A percentile compares a stretch with the other conserved stretches of the same genome.
These are phyloP conservation scores for Orcinus orca DNA, from an alignment of 2,113 vertebrate species.

Conservation along the genomic window DNA sequence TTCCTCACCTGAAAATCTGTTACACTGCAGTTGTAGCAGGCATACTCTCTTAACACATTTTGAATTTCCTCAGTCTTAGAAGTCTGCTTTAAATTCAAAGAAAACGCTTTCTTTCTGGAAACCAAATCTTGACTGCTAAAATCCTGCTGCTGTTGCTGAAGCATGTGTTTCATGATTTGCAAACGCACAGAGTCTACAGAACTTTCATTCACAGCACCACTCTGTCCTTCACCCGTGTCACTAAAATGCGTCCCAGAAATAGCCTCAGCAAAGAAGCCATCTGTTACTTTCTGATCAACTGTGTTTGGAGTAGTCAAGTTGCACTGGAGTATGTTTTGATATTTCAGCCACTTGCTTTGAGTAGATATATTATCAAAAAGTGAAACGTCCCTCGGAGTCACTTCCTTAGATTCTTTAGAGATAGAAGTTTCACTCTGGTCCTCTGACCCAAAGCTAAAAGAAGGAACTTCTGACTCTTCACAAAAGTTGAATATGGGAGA, in stretches of 20 bases:
- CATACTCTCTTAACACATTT: slow-evolving; percentile 69
- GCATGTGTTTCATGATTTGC: slow-evolving; percentile 53
- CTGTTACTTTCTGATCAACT: background rate
- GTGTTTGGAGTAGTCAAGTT: slow-evolving; percentile 49
- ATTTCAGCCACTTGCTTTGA: slow-evolving; percentile 87
- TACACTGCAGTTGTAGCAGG: background rate
- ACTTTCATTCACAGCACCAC: background rate
- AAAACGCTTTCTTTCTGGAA: slow-evolving; percentile 58
- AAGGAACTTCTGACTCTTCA: slow-evolving; percentile 14
- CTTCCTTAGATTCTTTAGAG: background rate
- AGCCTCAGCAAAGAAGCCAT: slow-evolving; percentile 53
- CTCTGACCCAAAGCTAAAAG: slow-evolving; percentile 45
- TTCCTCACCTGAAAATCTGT: slow-evolving; percentile 79
- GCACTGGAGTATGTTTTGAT: slow-evolving; percentile 68
- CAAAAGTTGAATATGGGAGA: background rate
- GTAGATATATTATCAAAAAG: background rate
- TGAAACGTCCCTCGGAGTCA: background rate
- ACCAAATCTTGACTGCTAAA: background rate
- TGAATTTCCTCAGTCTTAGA: slow-evolving; percentile 62
- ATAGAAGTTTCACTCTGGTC: slow-evolving; percentile 62
- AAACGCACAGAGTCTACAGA: slow-evolving; percentile 16
- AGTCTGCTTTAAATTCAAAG: slow-evolving; percentile 50
- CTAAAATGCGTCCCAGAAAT: slow-evolving; percentile 39
- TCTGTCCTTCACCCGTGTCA: slow-evolving; percentile 9
- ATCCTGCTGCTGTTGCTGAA: slow-evolving; percentile 20